Base-by-base conservation (phyloP, 2,888 invertebrate species). In the Heliconius charithonia region DNA sequence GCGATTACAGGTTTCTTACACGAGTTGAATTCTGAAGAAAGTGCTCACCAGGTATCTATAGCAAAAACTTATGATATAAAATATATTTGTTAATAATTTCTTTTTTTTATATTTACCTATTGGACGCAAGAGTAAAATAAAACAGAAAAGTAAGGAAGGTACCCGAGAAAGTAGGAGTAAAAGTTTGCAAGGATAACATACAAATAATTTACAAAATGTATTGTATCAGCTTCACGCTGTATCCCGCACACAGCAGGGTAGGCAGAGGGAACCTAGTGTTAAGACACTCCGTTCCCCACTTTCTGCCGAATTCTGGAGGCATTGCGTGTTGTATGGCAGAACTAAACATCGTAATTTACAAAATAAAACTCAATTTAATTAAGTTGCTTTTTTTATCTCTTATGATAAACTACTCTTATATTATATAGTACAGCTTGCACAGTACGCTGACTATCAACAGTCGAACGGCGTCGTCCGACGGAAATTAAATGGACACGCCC, bases 401-500 rank as follows among this genome's bases (percentile, higher is more conserved):
- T 37, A 51, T 63, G 62, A 45, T 37, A 56, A 56, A n/a, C n/a
- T 72, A 72, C 65, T 79, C 65, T 67, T n/a, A 69, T 80, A 71
- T 66, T 80, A 80, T 72, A 78, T 71, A 75, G 67, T 71, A 72
- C 70, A 70, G 70, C 73, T 80, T 79, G 77, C 77, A 76, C 76
- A 70, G 75, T 76, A 74, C 62, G 72, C 65, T 65, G 77, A 79
- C 81, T 83, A 84, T 84, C 83, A 80, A 79, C 79, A 74, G 77
- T 80, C 79, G 83, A 80, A 76, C 82, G 81, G 78, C 82, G 83
- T 85, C 82, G 85, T 83, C 83, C 84, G 86, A 85, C 89, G 89
- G 90, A 91, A 89, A 90, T 90, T 90, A 88, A 88, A 88, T 87
- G 84, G 89, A 84, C 88, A 87, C 89, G 88, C 89, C 89, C 88